A percentile compares a stretch with the other conserved stretches of the same genome.
phyloP scores from a whole-genome alignment of 2,888 invertebrate species.

The Tolmerus cingulatus region DNA sequence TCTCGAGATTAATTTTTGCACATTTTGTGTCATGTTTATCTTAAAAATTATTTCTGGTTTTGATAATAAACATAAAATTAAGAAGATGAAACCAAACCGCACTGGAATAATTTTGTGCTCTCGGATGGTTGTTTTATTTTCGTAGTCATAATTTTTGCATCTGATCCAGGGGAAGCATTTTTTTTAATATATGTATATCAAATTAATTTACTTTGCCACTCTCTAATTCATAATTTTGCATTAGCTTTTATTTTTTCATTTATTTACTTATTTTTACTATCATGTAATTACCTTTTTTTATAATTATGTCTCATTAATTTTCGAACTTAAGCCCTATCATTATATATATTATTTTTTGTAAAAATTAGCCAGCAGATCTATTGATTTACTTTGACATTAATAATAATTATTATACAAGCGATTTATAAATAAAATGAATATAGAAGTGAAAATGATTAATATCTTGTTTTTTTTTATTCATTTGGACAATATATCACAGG shows the following conservation, averaged over 20 bases:
- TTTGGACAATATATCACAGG: neutral
- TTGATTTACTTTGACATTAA: neutral
- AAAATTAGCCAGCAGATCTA: neutral
- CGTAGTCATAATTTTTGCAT: neutral
- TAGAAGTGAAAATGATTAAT: neutral
- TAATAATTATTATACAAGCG: conserved; percentile 5
- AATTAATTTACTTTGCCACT: neutral
- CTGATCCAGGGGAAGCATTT: neutral
- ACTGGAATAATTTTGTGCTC: neutral
- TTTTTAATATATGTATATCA: neutral
- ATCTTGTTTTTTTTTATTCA: neutral
- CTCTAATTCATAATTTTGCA: neutral
- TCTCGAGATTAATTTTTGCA: neutral
- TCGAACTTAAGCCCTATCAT: neutral
- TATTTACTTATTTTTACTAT: neutral
- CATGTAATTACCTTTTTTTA: neutral
- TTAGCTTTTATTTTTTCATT: neutral
- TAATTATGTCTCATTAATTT: neutral
- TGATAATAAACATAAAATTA: neutral
- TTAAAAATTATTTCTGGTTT: neutral
- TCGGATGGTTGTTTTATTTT: neutral
- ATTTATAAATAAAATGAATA: conserved; percentile 22
- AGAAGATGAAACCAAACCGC: neutral
- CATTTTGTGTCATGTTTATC: neutral
- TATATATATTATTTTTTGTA: neutral